Base-by-base conservation (phyloP, 2,888 invertebrate species). In the Gandaritis pyraliata region DNA sequence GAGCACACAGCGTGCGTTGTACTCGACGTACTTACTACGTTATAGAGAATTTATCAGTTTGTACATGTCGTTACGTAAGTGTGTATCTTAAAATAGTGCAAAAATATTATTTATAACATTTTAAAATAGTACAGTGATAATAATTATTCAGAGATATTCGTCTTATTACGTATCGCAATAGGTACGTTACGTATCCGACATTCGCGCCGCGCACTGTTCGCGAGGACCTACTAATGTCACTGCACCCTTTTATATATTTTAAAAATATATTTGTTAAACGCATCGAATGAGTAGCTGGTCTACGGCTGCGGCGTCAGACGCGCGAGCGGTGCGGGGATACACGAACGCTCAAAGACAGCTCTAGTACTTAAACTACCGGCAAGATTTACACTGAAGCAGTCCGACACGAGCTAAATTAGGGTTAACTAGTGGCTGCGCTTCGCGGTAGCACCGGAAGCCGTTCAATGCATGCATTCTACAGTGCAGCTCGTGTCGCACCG, bases 31-130 rank as follows among this genome's bases (percentile, higher is more conserved):
- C 56, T 54, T 55, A 39, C 58, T 50, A 51, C 36, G 30, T 51
- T 54, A 68, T 66, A 73, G 71, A 73, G 73, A 70, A 73, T 74
- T 69, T 72, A 65, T 75, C 72, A 76, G 66, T 81, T 81, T 81
- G 76, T 82, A 82, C 80, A 76, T 75, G 65, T 69, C 67, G 70
- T 76, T 77, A 80, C 78, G 73, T 76, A 73, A 74, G 64, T 69
- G 71, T 74, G 70, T 73, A 71, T 68, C 63, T 72, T 75, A 80
- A 54, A 64, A 51, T 68, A 71, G 76, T 75, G 77, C 75, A 76
- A 77, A 78, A 77, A 77, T 79, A 77, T 73, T 65, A 63, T 59
- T 71, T 54, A 71, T 59, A 66, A 69, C 70, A 67, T 67, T 65
- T 69, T 68, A 69, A 61, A 69, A 64, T 68, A 58, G 58, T 56